Evolutionary conservation across 2,797 vertebrate genomes (phyloP).

Genomic region (Rhynchonycteris naso): DNA sequence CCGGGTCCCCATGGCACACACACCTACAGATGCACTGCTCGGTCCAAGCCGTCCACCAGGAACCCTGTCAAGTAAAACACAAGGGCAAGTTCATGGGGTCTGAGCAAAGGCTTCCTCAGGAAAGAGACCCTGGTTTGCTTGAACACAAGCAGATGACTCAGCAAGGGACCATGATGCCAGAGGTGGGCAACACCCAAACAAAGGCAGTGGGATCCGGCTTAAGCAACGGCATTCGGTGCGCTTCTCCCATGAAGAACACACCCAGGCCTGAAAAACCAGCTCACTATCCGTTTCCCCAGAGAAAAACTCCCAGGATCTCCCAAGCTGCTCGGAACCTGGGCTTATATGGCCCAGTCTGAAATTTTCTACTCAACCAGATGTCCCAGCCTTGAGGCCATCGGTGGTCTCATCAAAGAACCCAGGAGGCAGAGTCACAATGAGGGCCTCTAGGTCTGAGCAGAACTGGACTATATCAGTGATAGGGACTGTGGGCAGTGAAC

Average conservation of each 20-base stretch:
- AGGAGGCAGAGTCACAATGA: neutral
- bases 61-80: neutral
- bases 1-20: neutral
- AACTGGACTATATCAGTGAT: neutral
- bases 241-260: constrained; percentile 46
- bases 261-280: constrained; percentile 73
- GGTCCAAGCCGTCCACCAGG: neutral
- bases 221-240: neutral
- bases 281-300: constrained; percentile 91
- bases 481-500: neutral
- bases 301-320: constrained; percentile 89
- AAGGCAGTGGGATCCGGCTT: neutral
- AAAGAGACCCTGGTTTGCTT: neutral
- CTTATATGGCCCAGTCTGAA: constrained; percentile 89
- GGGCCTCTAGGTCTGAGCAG: neutral
- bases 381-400: neutral
- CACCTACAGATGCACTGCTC: constrained; percentile 65
- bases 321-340: constrained; percentile 91
- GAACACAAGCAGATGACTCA: neutral
- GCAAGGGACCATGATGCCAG: neutral
- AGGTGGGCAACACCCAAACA: neutral
- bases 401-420: neutral
- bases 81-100: neutral
- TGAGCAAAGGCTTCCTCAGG: neutral
- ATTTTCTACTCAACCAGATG: neutral